A percentile compares a stretch with the other conserved stretches of the same genome.
Evolutionary conservation across 2,888 invertebrate species (phyloP).

Genomic region (Andrena trimmerana): DNA sequence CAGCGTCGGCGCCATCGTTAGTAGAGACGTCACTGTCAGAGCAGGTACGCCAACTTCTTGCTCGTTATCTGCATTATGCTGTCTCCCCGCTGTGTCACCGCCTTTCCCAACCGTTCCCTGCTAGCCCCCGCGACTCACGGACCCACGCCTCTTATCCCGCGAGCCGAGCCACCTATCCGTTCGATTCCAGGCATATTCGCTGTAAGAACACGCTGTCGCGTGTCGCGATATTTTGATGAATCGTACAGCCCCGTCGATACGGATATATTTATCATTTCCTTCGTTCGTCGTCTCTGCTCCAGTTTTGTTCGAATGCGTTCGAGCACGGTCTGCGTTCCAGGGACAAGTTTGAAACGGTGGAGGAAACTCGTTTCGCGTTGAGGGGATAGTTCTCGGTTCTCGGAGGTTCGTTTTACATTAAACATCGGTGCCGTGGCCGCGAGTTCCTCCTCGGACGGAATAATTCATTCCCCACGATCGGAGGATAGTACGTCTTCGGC

Average conservation of each 20-base stretch:
- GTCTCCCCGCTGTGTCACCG: slow-evolving; percentile 26
- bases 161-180: neutral
- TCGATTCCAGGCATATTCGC: too few species aligned
- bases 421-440: slow-evolving; percentile 31
- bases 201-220: neutral
- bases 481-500: slow-evolving; percentile 27
- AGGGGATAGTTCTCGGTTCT: neutral
- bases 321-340: slow-evolving; percentile 5
- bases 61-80: slow-evolving; percentile 67
- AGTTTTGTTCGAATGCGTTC: neutral
- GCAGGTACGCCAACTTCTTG: slow-evolving; percentile 84
- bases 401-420: slow-evolving; percentile 33
- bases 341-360: neutral
- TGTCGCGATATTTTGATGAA: slow-evolving; percentile 40
- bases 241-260: slow-evolving; percentile 31
- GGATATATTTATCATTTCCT: slow-evolving; percentile 48
- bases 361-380: neutral
- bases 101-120: slow-evolving; percentile 12
- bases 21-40: slow-evolving; percentile 86
- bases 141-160: neutral
- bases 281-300: neutral
- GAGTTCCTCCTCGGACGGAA: slow-evolving; percentile 34
- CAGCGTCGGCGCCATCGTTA: slow-evolving; percentile 86
- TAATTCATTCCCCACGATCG: slow-evolving; percentile 48
- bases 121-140: neutral